Evolutionary conservation across 2,113 vertebrate species (phyloP).

Genomic region (Pteronura brasiliensis): DNA sequence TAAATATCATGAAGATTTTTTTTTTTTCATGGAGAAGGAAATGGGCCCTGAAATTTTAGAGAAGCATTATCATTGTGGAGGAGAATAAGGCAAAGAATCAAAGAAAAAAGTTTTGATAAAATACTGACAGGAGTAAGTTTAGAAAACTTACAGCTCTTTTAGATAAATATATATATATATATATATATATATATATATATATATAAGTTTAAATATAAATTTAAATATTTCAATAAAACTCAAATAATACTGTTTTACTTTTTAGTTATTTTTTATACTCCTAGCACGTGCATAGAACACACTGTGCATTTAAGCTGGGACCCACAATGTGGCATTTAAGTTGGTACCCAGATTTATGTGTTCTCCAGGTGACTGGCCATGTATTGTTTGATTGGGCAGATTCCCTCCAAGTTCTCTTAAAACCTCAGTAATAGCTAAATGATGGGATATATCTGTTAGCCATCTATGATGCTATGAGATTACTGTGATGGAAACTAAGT

Average conservation of each 20-base stretch:
- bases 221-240: slow-evolving; percentile 6
- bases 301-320: not conserved
- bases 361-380: not conserved
- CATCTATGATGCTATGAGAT: not conserved
- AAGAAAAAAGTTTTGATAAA: not conserved
- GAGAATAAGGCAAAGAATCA: not conserved
- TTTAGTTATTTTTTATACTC: not conserved
- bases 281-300: not conserved
- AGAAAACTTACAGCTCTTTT: not conserved
- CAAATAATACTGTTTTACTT: not conserved
- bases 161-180: not conserved
- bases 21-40: slow-evolving; percentile 37
- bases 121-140: not conserved
- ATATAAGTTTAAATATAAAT: not conserved
- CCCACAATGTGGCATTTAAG: not conserved
- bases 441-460: not conserved
- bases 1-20: not conserved
- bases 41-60: not conserved
- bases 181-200: not conserved
- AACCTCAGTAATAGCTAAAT: not conserved
- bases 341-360: not conserved
- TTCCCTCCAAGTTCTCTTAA: not conserved
- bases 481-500: not conserved
- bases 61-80: not conserved
- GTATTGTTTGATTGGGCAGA: not conserved